Base-by-base conservation (phyloP, 2,797 vertebrate genomes). In the Lycodopsis pacificus region DNA sequence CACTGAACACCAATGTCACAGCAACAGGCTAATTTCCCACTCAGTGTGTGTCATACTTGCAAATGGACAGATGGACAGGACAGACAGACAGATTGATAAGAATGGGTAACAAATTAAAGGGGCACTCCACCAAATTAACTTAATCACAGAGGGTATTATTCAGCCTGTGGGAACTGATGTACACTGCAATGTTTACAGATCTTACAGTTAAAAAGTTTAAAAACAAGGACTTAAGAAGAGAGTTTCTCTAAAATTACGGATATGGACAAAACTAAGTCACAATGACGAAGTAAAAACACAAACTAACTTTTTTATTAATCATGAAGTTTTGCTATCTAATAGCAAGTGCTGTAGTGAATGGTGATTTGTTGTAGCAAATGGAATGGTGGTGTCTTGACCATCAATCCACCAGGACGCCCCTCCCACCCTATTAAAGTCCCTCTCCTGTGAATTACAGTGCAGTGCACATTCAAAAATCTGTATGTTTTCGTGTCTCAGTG, bases 21-120 rank as follows among this genome's bases (percentile, higher is more conserved):
- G 65, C 73, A 84, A 83, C 66, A 79, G 84, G 76, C 77, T 77
- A 81, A 90, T 88, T 88, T 88, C 80, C 84, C 84, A 88, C 79
- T 65, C 54, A 38, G 71, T 84, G 84, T 84, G 82, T 88, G 84
- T 84, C 71, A 87, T 79, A 86, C 83, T 65, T 53, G 30, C 17
- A 76, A 38, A 71, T 64, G 44, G 44, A 54, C 42, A 68, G 46
- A 70, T 64, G 25, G 67, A 69, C 49, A 22, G 2, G 22, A 40
- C 7, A 57, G 38, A 73, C 13, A 58, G 27, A 48, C 46, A 53
- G 20, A n/a, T 3, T 46, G 56, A 71, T 59, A 65, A 12, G 25
- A 20, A 46, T 25, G 38, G 22, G 38, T 15, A 27, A 63, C 38
- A 27, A 48, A 46, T 65, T 65, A 65, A 65, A 65, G 42, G 42